phyloP scores from a whole-genome alignment of 1,140 invertebrate species.

The Sycophaga agraensis region DNA sequence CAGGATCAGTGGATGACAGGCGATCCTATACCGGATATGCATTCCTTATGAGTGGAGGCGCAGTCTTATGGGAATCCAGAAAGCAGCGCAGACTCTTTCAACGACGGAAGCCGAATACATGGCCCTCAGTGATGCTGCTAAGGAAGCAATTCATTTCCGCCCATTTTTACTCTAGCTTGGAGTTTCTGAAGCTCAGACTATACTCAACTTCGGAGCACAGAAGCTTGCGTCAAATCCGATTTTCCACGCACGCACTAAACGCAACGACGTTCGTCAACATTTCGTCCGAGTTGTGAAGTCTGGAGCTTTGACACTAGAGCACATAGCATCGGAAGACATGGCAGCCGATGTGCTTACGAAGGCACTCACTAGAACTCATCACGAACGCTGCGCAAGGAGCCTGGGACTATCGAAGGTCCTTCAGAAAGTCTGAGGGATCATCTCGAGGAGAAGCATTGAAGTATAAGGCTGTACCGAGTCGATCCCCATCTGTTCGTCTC shows the following conservation, averaged over 20 bases:
- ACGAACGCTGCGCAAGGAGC: not conserved
- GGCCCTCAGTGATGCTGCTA: conserved; percentile 34
- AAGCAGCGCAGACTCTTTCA: too few species aligned
- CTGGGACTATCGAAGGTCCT: conserved; percentile 10
- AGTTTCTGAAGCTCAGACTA: not conserved
- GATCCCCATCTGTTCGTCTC: too few species aligned
- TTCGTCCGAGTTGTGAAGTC: not conserved
- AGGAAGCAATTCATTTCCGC: conserved; percentile 32
- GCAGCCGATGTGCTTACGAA: conserved; percentile 1
- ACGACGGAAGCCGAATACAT: conserved; percentile 52
- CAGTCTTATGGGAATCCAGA: too few species aligned
- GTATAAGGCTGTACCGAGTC: too few species aligned
- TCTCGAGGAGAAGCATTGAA: conserved; percentile 1
- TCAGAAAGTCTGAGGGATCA: not conserved
- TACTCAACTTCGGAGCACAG: conserved; percentile 21
- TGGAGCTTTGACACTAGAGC: not conserved
- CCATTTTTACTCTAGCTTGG: conserved; percentile 32
- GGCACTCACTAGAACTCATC: not conserved
- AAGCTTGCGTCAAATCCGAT: conserved; percentile 23
- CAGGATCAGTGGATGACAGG: conserved; percentile 33
- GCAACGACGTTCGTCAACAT: conserved; percentile 22
- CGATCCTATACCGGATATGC: too few species aligned
- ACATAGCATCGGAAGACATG: not conserved
- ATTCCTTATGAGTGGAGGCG: too few species aligned
- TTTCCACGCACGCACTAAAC: conserved; percentile 27